Base-by-base conservation (phyloP, 2,113 vertebrate species). In the Corvus cornix region DNA sequence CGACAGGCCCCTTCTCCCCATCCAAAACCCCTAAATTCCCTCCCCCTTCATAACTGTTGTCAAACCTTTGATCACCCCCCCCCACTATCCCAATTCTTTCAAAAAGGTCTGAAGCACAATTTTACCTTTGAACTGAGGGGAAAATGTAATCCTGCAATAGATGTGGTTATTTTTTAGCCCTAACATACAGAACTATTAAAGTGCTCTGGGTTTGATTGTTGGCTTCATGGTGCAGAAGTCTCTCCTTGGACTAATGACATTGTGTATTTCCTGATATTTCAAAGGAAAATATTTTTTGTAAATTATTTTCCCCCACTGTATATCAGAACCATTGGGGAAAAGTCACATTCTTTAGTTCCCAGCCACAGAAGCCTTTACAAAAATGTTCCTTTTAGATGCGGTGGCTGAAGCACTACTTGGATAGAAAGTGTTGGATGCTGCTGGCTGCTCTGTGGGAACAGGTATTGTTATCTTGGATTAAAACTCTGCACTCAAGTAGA, bases 31-130 rank as follows among this genome's bases (percentile, higher is more conserved):
- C 11, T 19, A 1, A 51, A 62, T 84, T 28, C 16, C 52, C 39
- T 43, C 55, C 41, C 49, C 20, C 23, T 55, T 35, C 24, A 13
- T 7, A 41, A 58, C 17, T 60, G 6, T 31, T 64, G 46, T 43
- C 87, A 81, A 91, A 67, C 7, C 56, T 81, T 60, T 85, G 48
- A 76, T 80, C 63, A 60, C 14, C 10, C 35, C 23, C 43, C 23
- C 43, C 18, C 1, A 2, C 28, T 62, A 75, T 26, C 85, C 77
- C 44, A 11, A 31, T 90, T 92, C 53, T 87, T 94, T 94, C 92
- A 79, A 80, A 90, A 87, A 86, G 56, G 86, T 91, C 67, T 95
- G 96, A 98, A 98, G 98, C 98, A 98, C 98, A 98, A 97, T 96
- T 96, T 96, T 94, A 95, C 89, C 95, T 92, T 95, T 59, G 37